Conservation (phyloP, 2,888 invertebrate genomes). For the Xestia ashworthii region DNA sequence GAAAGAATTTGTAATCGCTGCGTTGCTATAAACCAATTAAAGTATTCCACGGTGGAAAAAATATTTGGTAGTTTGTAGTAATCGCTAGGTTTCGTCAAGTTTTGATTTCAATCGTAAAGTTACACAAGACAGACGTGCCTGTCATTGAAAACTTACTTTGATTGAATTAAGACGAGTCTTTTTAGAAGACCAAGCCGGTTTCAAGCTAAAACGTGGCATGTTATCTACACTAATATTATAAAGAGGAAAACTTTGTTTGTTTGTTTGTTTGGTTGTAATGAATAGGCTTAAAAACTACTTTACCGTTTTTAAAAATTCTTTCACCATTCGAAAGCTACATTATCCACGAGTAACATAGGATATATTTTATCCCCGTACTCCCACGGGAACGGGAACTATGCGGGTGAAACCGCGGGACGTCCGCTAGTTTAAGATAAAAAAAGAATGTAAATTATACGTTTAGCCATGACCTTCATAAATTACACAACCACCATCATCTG, state of each 20-base stretch:
- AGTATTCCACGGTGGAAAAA: neutral
- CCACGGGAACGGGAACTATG: too few species aligned
- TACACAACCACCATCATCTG: neutral
- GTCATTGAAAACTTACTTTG: slow-evolving; percentile 13
- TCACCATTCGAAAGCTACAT: too few species aligned
- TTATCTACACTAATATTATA: too few species aligned
- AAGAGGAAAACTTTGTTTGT: too few species aligned
- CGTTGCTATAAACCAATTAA: slow-evolving; percentile 26
- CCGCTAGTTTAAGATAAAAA: slow-evolving; percentile 14
- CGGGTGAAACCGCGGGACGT: too few species aligned
- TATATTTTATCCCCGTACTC: too few species aligned
- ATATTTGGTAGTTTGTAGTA: neutral
- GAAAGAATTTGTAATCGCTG: slow-evolving; percentile 30
- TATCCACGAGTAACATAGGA: too few species aligned
- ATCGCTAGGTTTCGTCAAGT: slow-evolving; percentile 17
- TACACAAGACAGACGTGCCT: slow-evolving; percentile 25
- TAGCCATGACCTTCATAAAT: neutral
- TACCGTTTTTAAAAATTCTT: too few species aligned
- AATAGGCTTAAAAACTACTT: too few species aligned
- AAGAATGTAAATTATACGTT: neutral
- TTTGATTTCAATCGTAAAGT: slow-evolving; percentile 7
- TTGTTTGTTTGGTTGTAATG: too few species aligned
- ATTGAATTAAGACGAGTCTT: slow-evolving; percentile 23
- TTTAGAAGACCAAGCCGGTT: neutral
- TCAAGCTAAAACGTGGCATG: neutral